Base-by-base conservation (phyloP, 2,888 invertebrate species). In the Ennomos erosarius region DNA sequence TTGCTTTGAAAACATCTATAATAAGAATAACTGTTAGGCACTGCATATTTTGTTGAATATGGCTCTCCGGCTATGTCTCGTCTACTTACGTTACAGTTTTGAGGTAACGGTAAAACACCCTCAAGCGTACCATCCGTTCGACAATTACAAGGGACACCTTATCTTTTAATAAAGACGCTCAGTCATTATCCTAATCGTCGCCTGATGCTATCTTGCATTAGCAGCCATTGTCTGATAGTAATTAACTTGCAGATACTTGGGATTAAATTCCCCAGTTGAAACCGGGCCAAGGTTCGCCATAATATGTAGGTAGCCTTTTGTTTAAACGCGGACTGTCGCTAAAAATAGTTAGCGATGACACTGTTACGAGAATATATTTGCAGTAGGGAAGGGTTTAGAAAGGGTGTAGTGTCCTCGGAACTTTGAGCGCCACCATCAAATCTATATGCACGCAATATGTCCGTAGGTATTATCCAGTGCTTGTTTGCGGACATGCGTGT, bases 181-280 rank as follows among this genome's bases (percentile, higher is more conserved):
- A 63, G 68, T 70, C 68, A 69, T 76, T 72, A 72, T 56, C 64
- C 59, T 65, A 55, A 67, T 68, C 71, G 68, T 72, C 67, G 65
- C 49, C 54, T 46, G 69, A 73, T 69, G 66, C 67, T 73, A 74
- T 76, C 73, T 59, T 47, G 57, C 58, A 60, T 66, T 62, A 54
- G 56, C 58, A 64, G 39, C 67, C 65, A 75, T 75, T 75, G 74
- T 76, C 58, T 70, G 58, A 63, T 59, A 56, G 62, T 68, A 72
- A 70, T 70, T 68, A 70, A 55, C 54, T 58, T 59, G 54, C 58
- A 64, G 55, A 56, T 59, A 64, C 55, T 64, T 52, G 59, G 58
- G 55, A 55, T 55, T 55, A 51, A 55, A 50, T 55, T 50, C 55
- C 48, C 51, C 42, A 47, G 58, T 33, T 46, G 33, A 39, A 68